Evolutionary conservation across 1,140 invertebrate species (phyloP), one percentile per base, ranked within the genome.

Genomic region (Samia ricini): DNA sequence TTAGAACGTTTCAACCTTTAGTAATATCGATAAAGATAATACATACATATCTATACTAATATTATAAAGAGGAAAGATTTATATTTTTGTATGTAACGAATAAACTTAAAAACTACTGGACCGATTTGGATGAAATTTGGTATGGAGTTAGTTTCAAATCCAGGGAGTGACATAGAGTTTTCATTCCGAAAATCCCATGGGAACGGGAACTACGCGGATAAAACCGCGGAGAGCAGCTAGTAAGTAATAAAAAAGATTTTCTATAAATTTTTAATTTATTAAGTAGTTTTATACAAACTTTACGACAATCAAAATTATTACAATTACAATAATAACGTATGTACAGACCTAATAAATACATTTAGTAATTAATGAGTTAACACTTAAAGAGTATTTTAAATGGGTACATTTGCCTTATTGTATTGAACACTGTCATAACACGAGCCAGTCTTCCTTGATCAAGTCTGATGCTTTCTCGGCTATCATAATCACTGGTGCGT

Each of bases 381-480:
- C 63, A 64, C 63, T 56, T 42, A 56, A n/a, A 18, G 51, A 67
- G 79, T 80, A 80, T 64, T 79, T 79, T 81, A 72, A 72, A 52
- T 42, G 33, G n/a, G 33, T 42, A 42, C 10, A 1, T 42, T 58
- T 36, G 48, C 15, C 55, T 33, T 33, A 29, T 19, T 56, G 49
- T 29, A 55, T 59, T 29, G 15, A 76, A 75, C 76, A 77, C 76
- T 76, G 90, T 81, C 72, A 83, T 76, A 78, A 91, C 74, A 83
- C 85, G 77, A 81, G 91, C 94, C 94, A 95, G 76, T 95, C 95
- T 74, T 95, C 92, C 76, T 96, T 96, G 56, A 97, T 96, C 91
- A 96, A 93, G 70, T 96, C 95, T 3, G 95, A 94, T 1, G 92
- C 95, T 79, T 96, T 96, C 77, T 97, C 96, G 1, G 93, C 96